A percentile compares a stretch with the other conserved stretches of the same genome.
Conservation (phyloP, 1,140 invertebrate species). For the Bombus soroeensis region DNA sequence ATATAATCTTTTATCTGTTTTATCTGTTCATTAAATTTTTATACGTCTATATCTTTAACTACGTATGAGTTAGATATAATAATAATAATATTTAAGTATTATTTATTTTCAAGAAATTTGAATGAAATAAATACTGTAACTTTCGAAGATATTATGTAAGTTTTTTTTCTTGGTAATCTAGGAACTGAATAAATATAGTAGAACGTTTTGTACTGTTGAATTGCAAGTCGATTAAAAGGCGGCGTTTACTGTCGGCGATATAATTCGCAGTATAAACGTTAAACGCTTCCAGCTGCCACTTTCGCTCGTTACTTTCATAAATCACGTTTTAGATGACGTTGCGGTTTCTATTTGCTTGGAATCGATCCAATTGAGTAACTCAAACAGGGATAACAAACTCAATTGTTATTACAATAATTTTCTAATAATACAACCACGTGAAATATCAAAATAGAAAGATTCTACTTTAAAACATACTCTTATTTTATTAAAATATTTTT, state of each 20-base stretch:
- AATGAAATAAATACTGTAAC: too few relatives aligned
- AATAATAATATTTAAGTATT: too few relatives aligned
- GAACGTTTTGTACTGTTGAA: neutral
- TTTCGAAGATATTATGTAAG: too few relatives aligned
- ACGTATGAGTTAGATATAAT: too few relatives aligned
- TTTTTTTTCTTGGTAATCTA: too few relatives aligned
- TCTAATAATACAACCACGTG: neutral
- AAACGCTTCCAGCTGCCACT: neutral
- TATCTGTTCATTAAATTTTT: too few relatives aligned
- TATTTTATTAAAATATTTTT: too few relatives aligned
- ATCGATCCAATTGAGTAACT: neutral
- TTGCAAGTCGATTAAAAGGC: neutral
- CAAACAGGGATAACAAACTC: neutral
- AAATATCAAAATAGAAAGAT: too few relatives aligned
- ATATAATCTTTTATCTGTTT: too few relatives aligned
- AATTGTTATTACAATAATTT: neutral
- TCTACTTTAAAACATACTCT: too few relatives aligned
- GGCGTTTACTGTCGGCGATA: neutral
- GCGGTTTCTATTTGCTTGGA: slow-evolving; percentile 4
- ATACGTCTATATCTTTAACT: too few relatives aligned
- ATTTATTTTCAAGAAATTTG: too few relatives aligned
- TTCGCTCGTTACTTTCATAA: slow-evolving; percentile 32
- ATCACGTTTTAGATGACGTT: neutral
- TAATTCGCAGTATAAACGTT: neutral
- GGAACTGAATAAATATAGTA: neutral